Base-by-base conservation (phyloP, 2,888 invertebrate species). In the Anoplius nigerrimus region DNA sequence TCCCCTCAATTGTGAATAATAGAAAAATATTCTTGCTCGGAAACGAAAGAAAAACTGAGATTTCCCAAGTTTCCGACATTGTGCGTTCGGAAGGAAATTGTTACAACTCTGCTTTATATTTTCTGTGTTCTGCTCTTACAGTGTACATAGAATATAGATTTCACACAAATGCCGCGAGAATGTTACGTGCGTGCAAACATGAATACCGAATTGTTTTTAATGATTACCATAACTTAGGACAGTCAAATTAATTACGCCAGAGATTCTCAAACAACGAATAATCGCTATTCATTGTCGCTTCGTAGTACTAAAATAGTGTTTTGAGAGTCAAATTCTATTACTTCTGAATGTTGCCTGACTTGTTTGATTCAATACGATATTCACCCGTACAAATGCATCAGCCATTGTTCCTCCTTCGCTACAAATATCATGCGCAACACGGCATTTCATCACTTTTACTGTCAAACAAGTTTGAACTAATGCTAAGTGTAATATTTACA, bases 331-430 rank as follows among this genome's bases (percentile, higher is more conserved):
- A 78, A 74, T 54, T 57, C 34, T 64, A 66, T 59, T 69, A 59
- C 52, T 58, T 64, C 76, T 68, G 72, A 64, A 66, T 48, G 57
- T 71, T 61, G 63, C 58, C 68, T 75, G 74, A 78, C 72, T 81
- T 77, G 69, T 82, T 81, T 75, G 69, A 78, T 77, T 82, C 71
- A 72, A 64, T 71, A 70, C 74, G 76, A 67, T 67, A 60, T 58
- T 72, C 66, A 75, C 67, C 72, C 34, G 62, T 68, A 75, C 75
- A 74, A 72, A 82, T 76, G 82, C 82, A 82, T 72, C 74, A 77
- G 72, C 74, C 82, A 74, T 70, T 16, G 8, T 48, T 48, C 8
- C 48, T 48, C 2, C 34, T 34, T 34, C 11, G 34, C 34, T 48
- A n/a, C 62, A 71, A 55, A 69, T 64, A 63, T 59, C 59, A 68